Percentiles rank a stretch among this genome's conserved stretches.
Evolutionary conservation across 2,888 invertebrate genomes (phyloP).

Genomic region (Sisyra terminalis): DNA sequence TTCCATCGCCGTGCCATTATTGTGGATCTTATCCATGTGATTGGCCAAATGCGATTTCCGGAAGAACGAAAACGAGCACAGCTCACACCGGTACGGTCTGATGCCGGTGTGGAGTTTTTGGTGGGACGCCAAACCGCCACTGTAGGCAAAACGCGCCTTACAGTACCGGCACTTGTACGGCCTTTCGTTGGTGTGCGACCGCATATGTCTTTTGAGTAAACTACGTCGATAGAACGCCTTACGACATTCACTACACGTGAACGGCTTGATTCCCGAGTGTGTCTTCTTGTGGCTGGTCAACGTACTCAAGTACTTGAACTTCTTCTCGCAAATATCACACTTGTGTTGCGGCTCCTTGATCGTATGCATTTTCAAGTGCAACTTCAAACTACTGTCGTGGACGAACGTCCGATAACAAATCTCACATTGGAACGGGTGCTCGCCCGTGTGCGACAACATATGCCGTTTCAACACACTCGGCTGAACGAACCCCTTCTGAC

Average conservation of each 20-base stretch:
- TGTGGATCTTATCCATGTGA: slow-evolving; percentile 7
- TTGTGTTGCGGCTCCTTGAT: slow-evolving; percentile 7
- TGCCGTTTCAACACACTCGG: slow-evolving; percentile 7
- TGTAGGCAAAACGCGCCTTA: slow-evolving; percentile 6
- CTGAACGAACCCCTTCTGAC: slow-evolving; percentile 2
- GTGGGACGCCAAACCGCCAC: slow-evolving; percentile 6
- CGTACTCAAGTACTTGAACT: slow-evolving; percentile 7
- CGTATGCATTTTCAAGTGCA: slow-evolving; percentile 8
- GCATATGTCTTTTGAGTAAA: slow-evolving; percentile 5
- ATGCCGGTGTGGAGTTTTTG: slow-evolving; percentile 7
- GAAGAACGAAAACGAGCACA: slow-evolving; percentile 7
- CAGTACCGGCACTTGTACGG: slow-evolving; percentile 8
- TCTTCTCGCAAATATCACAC: slow-evolving; percentile 8
- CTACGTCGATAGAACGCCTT: slow-evolving; percentile 8
- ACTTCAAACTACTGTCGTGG: slow-evolving; percentile 6
- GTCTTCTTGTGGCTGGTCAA: slow-evolving; percentile 7
- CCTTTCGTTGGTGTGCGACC: slow-evolving; percentile 6
- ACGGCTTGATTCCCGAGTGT: slow-evolving; percentile 7
- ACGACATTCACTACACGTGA: slow-evolving; percentile 7
- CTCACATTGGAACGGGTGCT: slow-evolving; percentile 4
- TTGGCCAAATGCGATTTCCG: slow-evolving; percentile 6
- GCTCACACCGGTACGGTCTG: slow-evolving; percentile 3
- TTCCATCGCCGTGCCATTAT: not conserved
- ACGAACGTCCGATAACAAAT: slow-evolving; percentile 5
- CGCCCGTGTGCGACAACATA: slow-evolving; percentile 7